Conservation (phyloP, 2,797 vertebrate species). For the Galagoides demidoff region DNA sequence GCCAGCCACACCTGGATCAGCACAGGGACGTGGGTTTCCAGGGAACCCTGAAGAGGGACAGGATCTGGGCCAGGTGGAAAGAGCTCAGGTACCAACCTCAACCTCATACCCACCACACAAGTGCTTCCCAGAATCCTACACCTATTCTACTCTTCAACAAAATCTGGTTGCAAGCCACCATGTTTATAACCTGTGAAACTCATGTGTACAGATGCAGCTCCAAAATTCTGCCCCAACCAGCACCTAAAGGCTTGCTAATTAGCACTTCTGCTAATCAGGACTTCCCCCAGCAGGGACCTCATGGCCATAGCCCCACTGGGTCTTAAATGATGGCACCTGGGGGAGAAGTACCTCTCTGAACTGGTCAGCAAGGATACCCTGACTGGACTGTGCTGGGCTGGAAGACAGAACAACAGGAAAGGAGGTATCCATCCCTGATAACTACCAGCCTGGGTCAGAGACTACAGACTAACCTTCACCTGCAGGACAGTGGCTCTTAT, state of each 20-base stretch:
- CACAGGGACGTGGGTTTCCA: not conserved
- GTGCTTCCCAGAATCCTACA: too few relatives aligned
- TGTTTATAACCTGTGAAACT: not conserved
- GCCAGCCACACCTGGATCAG: too few relatives aligned
- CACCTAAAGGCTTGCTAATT: not conserved
- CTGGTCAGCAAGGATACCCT: not conserved
- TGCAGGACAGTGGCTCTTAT: not conserved
- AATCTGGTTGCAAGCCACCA: not conserved
- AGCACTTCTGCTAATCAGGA: not conserved
- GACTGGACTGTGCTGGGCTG: not conserved
- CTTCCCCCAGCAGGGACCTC: not conserved
- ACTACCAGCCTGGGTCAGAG: not conserved
- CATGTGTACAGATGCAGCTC: not conserved
- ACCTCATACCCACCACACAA: not conserved
- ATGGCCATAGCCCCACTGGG: not conserved
- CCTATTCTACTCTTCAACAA: not conserved
- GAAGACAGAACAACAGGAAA: not conserved
- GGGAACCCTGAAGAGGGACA: not conserved
- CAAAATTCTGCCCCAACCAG: not conserved
- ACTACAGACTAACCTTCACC: not conserved
- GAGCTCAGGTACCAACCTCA: not conserved
- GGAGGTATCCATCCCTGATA: not conserved
- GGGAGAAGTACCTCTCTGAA: not conserved
- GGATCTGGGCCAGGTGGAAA: not conserved
- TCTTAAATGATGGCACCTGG: not conserved